Evolutionary conservation across 35 echinoderm and acorn worm genomes (phyloP).

Genomic region (Anneissia japonica): DNA sequence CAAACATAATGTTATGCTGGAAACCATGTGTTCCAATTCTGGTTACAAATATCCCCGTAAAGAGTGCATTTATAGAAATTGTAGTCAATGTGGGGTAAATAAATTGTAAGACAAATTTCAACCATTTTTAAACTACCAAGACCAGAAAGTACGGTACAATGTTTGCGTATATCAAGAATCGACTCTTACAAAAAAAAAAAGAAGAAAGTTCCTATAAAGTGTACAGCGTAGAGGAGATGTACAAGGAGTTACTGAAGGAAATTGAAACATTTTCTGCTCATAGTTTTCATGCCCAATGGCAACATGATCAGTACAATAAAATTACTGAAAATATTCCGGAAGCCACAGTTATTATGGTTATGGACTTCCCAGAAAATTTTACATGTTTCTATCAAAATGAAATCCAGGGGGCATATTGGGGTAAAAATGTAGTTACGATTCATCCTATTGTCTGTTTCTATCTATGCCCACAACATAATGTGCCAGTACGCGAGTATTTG

Average conservation of each 20-base stretch:
- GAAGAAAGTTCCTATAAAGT: too few species aligned
- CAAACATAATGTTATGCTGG: not conserved
- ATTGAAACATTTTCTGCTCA: not conserved
- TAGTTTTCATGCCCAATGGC: conserved; percentile 32
- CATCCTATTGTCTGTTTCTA: conserved; percentile 58
- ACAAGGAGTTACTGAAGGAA: not conserved
- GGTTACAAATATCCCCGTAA: too few species aligned
- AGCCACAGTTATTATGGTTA: not conserved
- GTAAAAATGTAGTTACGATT: conserved; percentile 21
- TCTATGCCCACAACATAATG: not conserved
- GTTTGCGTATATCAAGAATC: too few species aligned
- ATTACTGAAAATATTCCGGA: conserved; percentile 14
- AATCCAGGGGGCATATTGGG: conserved; percentile 56
- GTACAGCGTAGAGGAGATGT: not conserved
- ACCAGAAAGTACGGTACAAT: too few species aligned
- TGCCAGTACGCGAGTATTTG: conserved; percentile 8
- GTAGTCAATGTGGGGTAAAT: too few species aligned
- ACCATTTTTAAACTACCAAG: too few species aligned
- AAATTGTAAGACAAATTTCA: too few species aligned
- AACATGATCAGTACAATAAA: conserved; percentile 15
- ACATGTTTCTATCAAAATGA: conserved; percentile 46
- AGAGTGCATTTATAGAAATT: too few species aligned
- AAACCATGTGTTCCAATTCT: not conserved
- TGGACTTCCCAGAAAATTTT: conserved; percentile 62
- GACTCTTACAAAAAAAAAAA: too few species aligned